Evolutionary conservation across 2,113 vertebrate species (phyloP).

Genomic region (Cryptotis parvus): DNA sequence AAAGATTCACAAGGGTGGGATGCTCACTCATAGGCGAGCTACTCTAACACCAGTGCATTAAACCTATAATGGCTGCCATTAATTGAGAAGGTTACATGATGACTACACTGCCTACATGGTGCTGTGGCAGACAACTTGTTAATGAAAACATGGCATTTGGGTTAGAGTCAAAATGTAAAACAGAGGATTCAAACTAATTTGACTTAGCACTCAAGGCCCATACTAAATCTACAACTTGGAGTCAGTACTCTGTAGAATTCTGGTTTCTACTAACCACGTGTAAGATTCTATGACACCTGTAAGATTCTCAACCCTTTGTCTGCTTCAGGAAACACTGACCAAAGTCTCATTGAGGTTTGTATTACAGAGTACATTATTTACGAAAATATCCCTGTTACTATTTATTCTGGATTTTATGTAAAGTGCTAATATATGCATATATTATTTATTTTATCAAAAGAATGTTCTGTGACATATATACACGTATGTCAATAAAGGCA

Average conservation of each 20-base stretch:
- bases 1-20: background rate
- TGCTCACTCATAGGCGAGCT: background rate
- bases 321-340: no score
- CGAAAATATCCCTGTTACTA: background rate
- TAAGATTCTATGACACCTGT: no score
- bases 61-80: background rate
- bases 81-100: background rate
- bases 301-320: no score
- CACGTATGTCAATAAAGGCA: no score
- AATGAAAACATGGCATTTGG: background rate
- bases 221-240: no score
- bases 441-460: background rate
- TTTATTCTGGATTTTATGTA: background rate
- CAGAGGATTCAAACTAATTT: no score
- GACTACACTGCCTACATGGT: background rate
- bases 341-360: no score
- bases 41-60: background rate
- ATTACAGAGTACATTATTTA: background rate
- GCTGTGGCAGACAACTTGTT: background rate
- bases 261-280: no score
- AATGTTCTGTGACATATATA: background rate
- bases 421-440: background rate
- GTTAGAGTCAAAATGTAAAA: background rate
- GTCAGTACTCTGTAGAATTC: no score
- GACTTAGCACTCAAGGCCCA: no score